Base-by-base conservation (phyloP, 2,888 invertebrate species). In the Muscina levida region DNA sequence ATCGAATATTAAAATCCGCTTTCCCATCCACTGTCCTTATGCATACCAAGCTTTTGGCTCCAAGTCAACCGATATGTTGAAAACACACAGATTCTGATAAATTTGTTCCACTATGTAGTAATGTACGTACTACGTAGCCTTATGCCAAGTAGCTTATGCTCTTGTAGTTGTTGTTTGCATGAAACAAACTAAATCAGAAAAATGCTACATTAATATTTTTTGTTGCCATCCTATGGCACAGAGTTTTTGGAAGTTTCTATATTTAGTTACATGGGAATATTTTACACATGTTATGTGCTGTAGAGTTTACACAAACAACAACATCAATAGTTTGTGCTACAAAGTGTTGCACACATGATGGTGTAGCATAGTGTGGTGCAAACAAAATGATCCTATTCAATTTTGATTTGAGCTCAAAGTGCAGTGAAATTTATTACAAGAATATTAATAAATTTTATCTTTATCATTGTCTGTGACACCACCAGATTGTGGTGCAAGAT, bases 241-340 rank as follows among this genome's bases (percentile, higher is more conserved):
- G 56, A n/a, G 22, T 59, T 62, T 19, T 48, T 68, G 77, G 72
- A 79, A 68, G 31, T 72, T 62, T 80, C 80, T 84, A 84, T 84
- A 84, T 84, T 77, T 82, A 77, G 82, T 71, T 46, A 82, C 83
- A 84, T 84, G 84, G 83, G 84, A 84, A 84, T 76, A 82, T 82
- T 73, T 17, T 72, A 82, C 84, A 84, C 74, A 82, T 84, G 83
- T 82, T 84, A 19, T 80, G n/a, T 62, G n/a, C 71, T 42, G 13
- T n/a, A n/a, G n/a, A 53, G 53, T 24, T 53, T 53, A 11, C 53
- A 22, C 37, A 22, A 42, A 62, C 56, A 62, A 73, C 53, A 26
- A 39, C 70, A 62, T n/a, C 48, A 31, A 56, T 77, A 70, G 73
- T 67, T 70, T 76, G 39, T 66, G 44, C 31, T 8, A 31, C 31